Evolutionary conservation across 1,140 invertebrate species (phyloP).

Genomic region (Mamestra configurata): DNA sequence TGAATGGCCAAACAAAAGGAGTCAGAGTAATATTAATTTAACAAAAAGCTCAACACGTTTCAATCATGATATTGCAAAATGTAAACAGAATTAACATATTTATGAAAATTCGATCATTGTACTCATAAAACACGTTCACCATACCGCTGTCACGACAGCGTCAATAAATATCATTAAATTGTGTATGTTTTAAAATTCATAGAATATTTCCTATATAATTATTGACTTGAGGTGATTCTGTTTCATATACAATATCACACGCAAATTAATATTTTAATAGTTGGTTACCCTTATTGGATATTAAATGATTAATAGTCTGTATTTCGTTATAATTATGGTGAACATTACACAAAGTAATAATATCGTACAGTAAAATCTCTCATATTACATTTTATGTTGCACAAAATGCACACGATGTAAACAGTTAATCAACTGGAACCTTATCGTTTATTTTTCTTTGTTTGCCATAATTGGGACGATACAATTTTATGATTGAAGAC

Average conservation of each 20-base stretch:
- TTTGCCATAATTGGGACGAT: too few relatives aligned
- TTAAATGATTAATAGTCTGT: too few relatives aligned
- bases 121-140: slow-evolving; percentile 39
- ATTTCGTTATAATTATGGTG: neutral
- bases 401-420: too few relatives aligned
- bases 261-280: neutral
- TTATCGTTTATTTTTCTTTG: too few relatives aligned
- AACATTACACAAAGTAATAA: neutral
- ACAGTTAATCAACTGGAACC: too few relatives aligned
- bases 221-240: neutral
- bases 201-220: neutral
- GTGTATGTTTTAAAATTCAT: neutral
- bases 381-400: too few relatives aligned
- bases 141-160: neutral
- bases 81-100: slow-evolving; percentile 59
- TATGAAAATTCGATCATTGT: slow-evolving; percentile 49
- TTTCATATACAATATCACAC: neutral
- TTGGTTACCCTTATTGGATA: neutral
- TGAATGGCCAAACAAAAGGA: slow-evolving; percentile 33
- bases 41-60: slow-evolving; percentile 52
- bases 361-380: too few relatives aligned
- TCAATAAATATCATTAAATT: slow-evolving; percentile 12
- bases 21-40: slow-evolving; percentile 46
- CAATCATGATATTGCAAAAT: slow-evolving; percentile 56
- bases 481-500: too few relatives aligned